Conservation (phyloP, 2,113 vertebrate genomes). For the Catagonus wagneri region DNA sequence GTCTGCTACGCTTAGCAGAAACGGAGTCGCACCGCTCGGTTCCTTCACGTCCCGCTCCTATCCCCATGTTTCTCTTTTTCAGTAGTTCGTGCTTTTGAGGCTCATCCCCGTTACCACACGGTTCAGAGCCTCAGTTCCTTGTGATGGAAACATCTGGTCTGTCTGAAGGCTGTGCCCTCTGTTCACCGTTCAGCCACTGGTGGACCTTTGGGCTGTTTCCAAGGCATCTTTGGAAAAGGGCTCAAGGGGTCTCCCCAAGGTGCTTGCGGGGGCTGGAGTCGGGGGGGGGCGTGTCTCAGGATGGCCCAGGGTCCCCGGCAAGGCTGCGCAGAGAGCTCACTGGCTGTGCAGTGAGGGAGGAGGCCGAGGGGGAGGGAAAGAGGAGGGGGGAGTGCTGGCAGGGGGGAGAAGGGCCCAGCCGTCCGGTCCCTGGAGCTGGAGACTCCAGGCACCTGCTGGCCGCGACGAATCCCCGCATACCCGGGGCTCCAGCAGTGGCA, state of each 20-base stretch:
- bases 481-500: fast-evolving
- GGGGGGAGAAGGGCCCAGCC: too few relatives aligned
- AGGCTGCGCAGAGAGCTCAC: background rate
- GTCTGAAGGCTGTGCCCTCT: background rate
- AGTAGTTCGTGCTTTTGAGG: background rate
- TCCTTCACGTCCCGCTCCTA: background rate
- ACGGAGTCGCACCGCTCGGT: fast-evolving
- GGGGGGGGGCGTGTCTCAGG: too few relatives aligned
- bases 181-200: background rate
- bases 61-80: background rate
- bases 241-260: background rate
- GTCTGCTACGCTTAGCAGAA: fast-evolving
- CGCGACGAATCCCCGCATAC: background rate
- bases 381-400: fast-evolving
- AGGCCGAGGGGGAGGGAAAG: fast-evolving
- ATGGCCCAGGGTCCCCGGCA: background rate
- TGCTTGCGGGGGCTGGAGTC: background rate
- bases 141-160: background rate
- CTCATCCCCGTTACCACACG: fast-evolving
- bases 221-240: background rate
- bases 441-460: background rate
- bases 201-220: background rate
- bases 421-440: background rate
- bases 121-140: background rate
- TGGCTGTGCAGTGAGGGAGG: fast-evolving